Percentiles rank a stretch among this genome's conserved stretches.
Conservation (phyloP, 2,113 vertebrate genomes). For the Brachionichthys hirsutus region DNA sequence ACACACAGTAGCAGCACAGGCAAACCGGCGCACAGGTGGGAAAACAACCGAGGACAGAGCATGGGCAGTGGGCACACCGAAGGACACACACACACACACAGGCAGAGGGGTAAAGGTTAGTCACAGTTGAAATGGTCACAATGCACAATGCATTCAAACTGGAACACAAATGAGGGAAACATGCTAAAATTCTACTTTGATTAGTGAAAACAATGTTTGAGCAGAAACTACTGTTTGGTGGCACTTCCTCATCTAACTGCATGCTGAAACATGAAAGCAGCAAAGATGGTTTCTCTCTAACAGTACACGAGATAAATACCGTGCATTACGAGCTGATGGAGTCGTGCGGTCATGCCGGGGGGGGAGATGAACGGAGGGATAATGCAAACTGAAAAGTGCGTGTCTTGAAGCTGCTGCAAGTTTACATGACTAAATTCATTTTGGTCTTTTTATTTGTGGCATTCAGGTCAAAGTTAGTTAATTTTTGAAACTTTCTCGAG, state of each 20-base stretch:
- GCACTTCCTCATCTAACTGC: too few species aligned
- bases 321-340: conserved; percentile 24
- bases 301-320: conserved; percentile 7
- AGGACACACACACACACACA: conserved; percentile 28
- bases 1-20: conserved; percentile 82
- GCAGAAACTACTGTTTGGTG: conserved; percentile 2
- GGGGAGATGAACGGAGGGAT: neutral
- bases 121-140: conserved; percentile 45
- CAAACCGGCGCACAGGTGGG: conserved; percentile 54
- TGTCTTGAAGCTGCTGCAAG: neutral
- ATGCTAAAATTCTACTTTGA: conserved; percentile 28
- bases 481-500: too few species aligned
- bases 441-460: neutral
- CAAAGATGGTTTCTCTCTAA: conserved; percentile 12
- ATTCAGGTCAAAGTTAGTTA: neutral
- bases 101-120: conserved; percentile 60
- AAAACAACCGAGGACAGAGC: conserved; percentile 49
- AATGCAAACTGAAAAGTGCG: conserved; percentile 1
- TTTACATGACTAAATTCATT: neutral
- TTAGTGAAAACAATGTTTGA: conserved; percentile 2
- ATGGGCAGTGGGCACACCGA: conserved; percentile 35
- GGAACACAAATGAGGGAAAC: conserved; percentile 21
- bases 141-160: conserved; percentile 51
- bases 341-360: conserved; percentile 1
- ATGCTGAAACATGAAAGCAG: conserved; percentile 20